These are phyloP conservation scores for Venustaconcha ellipsiformis DNA, from an alignment of 1,140 invertebrate species.

Conservation along the genomic window DNA sequence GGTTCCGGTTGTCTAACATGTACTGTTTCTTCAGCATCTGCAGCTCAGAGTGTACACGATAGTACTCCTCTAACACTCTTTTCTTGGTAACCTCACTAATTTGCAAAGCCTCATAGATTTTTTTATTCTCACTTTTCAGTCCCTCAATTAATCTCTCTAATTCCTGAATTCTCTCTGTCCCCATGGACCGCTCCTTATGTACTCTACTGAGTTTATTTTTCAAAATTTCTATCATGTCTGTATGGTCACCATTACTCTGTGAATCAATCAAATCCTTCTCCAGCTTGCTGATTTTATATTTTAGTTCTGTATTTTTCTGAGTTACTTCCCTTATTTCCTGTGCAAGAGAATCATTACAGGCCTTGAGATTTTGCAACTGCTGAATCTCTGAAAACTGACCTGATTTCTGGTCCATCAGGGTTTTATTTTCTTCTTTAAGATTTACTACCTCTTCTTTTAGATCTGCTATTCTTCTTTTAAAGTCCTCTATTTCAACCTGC, in stretches of 20 bases:
- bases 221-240: slow-evolving; percentile 25
- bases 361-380: slow-evolving; percentile 17
- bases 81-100: slow-evolving; percentile 27
- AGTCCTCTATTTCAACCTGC: slow-evolving; percentile 15
- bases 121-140: slow-evolving; percentile 21
- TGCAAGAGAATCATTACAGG: slow-evolving; percentile 8
- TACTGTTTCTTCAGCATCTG: slow-evolving; percentile 25
- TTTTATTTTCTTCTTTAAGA: slow-evolving; percentile 15
- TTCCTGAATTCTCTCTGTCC: slow-evolving; percentile 18
- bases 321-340: slow-evolving; percentile 22
- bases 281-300: slow-evolving; percentile 15
- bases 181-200: slow-evolving; percentile 29
- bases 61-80: slow-evolving; percentile 26
- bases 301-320: slow-evolving; percentile 27
- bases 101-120: slow-evolving; percentile 16
- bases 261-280: slow-evolving; percentile 22
- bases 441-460: slow-evolving; percentile 18
- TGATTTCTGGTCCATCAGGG: slow-evolving; percentile 15
- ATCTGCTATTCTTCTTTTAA: slow-evolving; percentile 16
- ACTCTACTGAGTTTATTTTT: slow-evolving; percentile 30
- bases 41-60: slow-evolving; percentile 13
- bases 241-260: slow-evolving; percentile 18
- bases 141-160: slow-evolving; percentile 24
- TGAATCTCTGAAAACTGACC: slow-evolving; percentile 31
- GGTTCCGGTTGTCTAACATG: slow-evolving; percentile 1